A percentile compares a stretch with the other conserved stretches of the same genome.
Conservation (phyloP, 2,113 vertebrate species). For the Phaethornis superciliosus region DNA sequence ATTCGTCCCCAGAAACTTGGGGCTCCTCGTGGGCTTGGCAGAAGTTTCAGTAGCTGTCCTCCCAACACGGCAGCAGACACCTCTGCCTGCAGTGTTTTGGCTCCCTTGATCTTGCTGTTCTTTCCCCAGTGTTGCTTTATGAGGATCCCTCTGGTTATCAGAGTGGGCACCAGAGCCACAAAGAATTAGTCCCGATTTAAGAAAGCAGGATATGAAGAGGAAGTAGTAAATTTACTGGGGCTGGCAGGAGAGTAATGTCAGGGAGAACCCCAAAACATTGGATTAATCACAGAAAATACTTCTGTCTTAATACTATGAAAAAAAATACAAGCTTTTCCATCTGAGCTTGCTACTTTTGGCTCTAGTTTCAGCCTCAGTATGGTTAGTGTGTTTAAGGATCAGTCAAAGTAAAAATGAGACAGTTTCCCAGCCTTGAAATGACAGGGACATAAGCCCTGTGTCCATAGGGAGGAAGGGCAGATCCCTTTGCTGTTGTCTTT, state of each 20-base stretch:
- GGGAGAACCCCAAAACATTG: background rate
- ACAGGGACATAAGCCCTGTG: conserved; percentile 15
- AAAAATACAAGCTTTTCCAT: background rate
- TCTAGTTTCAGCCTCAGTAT: background rate
- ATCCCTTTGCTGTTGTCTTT: conserved; percentile 28
- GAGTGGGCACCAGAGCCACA: background rate
- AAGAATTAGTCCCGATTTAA: background rate
- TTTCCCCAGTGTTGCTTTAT: background rate
- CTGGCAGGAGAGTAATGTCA: background rate
- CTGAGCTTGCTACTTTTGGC: background rate
- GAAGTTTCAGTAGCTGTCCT: background rate
- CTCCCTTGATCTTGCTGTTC: background rate
- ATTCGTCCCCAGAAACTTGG: background rate
- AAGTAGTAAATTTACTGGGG: background rate
- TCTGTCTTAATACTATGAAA: background rate
- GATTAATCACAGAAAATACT: background rate
- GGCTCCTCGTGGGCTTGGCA: background rate
- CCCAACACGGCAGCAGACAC: background rate
- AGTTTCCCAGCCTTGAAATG: conserved; percentile 37
- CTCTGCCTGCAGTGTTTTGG: background rate
- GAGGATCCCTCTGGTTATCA: background rate
- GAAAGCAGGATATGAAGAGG: background rate
- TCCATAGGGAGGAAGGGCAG: conserved; percentile 27
- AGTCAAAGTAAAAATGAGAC: background rate
- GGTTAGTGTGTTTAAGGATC: background rate